Conservation (phyloP, 2,113 vertebrate genomes). For the Macrotus californicus region DNA sequence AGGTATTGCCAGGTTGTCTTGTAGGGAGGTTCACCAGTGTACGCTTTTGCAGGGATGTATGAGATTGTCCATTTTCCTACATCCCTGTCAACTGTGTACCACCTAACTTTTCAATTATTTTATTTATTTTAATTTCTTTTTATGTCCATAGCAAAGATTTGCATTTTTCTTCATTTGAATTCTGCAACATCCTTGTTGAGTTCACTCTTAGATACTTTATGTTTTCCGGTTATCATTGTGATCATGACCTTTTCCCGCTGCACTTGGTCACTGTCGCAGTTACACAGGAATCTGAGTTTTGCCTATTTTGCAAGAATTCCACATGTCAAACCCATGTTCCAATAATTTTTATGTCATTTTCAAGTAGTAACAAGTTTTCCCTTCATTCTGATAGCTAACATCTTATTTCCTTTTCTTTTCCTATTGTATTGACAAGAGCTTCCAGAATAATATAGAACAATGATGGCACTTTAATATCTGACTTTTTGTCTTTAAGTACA, state of each 20-base stretch:
- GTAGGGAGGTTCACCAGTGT: not conserved
- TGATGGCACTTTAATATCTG: not conserved
- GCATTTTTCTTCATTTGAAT: not conserved
- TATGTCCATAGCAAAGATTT: not conserved
- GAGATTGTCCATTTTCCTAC: not conserved
- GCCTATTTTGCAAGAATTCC: not conserved
- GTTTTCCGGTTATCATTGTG: not conserved
- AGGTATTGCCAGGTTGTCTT: not conserved
- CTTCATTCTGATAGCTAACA: not conserved
- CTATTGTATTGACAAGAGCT: not conserved
- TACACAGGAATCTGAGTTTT: not conserved
- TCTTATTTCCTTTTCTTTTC: conserved; percentile 13
- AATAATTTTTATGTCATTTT: not conserved
- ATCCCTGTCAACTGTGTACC: not conserved
- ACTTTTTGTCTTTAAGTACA: not conserved
- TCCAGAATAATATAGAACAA: not conserved
- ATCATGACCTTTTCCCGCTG: not conserved
- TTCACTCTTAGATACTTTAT: not conserved
- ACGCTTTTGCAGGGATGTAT: not conserved
- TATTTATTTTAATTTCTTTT: conserved; percentile 9
- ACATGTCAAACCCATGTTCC: not conserved
- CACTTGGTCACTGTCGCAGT: not conserved
- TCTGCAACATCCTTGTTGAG: not conserved
- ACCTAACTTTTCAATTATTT: not conserved
- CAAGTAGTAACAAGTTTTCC: not conserved